Percentiles rank a stretch among this genome's conserved stretches.
phyloP scores from a whole-genome alignment of 2,113 vertebrate species.

The Petrocephalus zakoni region DNA sequence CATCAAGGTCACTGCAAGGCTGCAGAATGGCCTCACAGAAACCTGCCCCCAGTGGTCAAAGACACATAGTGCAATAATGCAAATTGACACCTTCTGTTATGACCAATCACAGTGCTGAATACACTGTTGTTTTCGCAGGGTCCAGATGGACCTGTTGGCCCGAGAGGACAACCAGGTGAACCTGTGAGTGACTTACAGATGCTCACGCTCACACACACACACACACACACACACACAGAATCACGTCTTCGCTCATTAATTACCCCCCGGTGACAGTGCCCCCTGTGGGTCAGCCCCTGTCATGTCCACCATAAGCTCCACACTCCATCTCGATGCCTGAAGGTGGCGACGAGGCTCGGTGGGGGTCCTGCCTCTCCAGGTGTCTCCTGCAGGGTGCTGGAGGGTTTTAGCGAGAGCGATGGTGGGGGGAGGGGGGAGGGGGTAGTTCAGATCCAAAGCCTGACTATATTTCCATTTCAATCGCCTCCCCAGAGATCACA shows the following conservation, averaged over 20 bases:
- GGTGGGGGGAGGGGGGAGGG: conserved; percentile 29
- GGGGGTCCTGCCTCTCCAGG: neutral
- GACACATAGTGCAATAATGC: neutral
- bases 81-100: neutral
- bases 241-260: neutral
- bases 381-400: neutral
- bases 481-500: conserved; percentile 69
- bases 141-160: conserved; percentile 69
- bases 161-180: conserved; percentile 80
- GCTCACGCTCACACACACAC: neutral
- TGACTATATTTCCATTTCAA: conserved; percentile 76
- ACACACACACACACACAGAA: neutral
- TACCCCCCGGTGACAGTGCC: neutral
- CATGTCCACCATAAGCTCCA: conserved; percentile 1
- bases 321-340: conserved; percentile 46
- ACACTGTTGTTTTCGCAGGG: conserved; percentile 59
- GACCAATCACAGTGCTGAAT: neutral
- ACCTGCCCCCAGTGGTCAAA: neutral
- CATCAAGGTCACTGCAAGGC: neutral
- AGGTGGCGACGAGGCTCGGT: conserved; percentile 27
- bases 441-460: conserved; percentile 47
- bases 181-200: conserved; percentile 65
- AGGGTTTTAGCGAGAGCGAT: conserved; percentile 38
- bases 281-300: neutral
- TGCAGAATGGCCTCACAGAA: neutral